A percentile compares a stretch with the other conserved stretches of the same genome.
Conservation (phyloP, 1,140 invertebrate species). For the Listronotus bonariensis region DNA sequence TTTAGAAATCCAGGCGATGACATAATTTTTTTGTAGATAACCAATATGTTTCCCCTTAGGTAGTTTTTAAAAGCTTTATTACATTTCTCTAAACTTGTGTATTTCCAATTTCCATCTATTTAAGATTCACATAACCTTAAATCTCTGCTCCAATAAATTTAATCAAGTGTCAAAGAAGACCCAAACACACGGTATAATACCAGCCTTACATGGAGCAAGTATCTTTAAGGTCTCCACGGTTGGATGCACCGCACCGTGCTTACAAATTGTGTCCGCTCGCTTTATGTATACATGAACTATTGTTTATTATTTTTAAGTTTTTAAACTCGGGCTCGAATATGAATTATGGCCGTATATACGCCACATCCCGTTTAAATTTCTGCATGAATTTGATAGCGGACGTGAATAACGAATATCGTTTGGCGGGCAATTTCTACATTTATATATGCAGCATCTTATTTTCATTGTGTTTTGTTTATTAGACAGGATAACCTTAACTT, state of each 20-base stretch:
- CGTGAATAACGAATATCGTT: conserved; percentile 11
- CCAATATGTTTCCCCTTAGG: no score
- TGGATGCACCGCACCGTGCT: conserved; percentile 47
- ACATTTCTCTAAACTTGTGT: no score
- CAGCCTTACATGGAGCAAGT: conserved; percentile 46
- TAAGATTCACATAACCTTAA: conserved; percentile 9
- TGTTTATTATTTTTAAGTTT: conserved; percentile 53
- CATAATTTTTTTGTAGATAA: no score
- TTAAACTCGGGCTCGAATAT: conserved; percentile 44
- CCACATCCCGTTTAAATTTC: conserved; percentile 34
- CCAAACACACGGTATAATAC: conserved; percentile 34
- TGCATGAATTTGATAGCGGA: conserved; percentile 29
- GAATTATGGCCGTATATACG: conserved; percentile 44
- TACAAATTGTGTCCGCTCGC: conserved; percentile 54
- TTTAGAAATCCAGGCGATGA: no score
- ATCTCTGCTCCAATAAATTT: conserved; percentile 32
- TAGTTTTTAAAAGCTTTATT: no score
- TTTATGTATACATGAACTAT: conserved; percentile 56
- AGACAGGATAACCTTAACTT: no score
- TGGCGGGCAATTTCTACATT: conserved; percentile 9
- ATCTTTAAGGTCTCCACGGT: conserved; percentile 51
- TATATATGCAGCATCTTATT: conserved; percentile 15
- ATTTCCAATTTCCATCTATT: neutral
- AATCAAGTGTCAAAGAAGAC: conserved; percentile 38
- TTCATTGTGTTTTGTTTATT: no score